Evolutionary conservation across 2,113 vertebrate species (phyloP).

Genomic region (Silurus glanis): DNA sequence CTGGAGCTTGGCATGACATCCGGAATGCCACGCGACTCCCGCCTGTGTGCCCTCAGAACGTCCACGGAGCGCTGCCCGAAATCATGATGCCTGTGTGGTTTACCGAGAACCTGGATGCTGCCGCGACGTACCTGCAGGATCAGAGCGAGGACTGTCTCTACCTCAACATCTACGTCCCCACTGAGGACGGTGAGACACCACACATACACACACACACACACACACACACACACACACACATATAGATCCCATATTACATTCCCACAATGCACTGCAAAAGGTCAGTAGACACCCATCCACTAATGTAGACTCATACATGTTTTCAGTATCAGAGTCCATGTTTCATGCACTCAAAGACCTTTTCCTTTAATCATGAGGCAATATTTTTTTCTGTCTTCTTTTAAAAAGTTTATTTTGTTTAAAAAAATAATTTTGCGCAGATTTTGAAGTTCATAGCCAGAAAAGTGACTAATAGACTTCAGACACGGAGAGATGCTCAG

Average conservation of each 20-base stretch:
- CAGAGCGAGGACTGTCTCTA: constrained; percentile 94
- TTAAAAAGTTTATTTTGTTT: not conserved
- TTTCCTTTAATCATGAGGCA: not conserved
- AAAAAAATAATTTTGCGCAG: not conserved
- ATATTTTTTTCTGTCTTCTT: not conserved
- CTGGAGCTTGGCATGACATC: constrained; percentile 86
- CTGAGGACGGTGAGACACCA: constrained; percentile 87
- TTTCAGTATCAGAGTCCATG: too few relatives aligned
- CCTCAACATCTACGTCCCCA: constrained; percentile 91
- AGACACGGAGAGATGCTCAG: not conserved
- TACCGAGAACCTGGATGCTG: constrained; percentile 89
- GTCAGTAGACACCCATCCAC: not conserved
- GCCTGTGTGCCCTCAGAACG: constrained; percentile 88
- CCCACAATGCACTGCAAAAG: not conserved
- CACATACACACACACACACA: constrained; percentile 6
- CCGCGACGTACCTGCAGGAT: constrained; percentile 86
- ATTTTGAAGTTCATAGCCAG: not conserved
- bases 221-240: too few relatives aligned
- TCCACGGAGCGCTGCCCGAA: constrained; percentile 86
- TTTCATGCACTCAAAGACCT: not conserved
- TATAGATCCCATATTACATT: not conserved
- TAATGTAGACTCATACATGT: not conserved
- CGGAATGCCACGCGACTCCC: constrained; percentile 88
- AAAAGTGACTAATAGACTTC: not conserved
- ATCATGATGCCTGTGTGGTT: constrained; percentile 95